Evolutionary conservation across 2,888 invertebrate species (phyloP).

Genomic region (Hypomecis atomaria): DNA sequence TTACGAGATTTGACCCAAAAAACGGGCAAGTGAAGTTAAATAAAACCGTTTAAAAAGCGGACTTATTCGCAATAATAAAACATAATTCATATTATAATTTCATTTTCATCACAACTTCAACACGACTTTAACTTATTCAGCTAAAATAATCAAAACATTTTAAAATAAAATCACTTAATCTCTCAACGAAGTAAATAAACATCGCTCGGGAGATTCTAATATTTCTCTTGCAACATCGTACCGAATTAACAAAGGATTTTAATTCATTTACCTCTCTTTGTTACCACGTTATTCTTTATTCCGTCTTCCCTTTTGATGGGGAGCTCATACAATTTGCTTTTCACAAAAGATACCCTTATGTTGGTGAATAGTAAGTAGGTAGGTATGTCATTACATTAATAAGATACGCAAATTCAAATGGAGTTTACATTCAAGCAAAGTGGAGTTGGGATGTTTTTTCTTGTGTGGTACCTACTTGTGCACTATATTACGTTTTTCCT

Average conservation of each 20-base stretch:
- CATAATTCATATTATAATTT: too few relatives aligned
- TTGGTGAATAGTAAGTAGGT: slow-evolving; percentile 55
- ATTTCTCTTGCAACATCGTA: slow-evolving; percentile 50
- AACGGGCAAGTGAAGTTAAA: too few relatives aligned
- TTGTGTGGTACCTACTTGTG: slow-evolving; percentile 1
- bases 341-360: slow-evolving; percentile 64
- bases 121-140: too few relatives aligned
- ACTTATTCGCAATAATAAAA: too few relatives aligned
- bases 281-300: slow-evolving; percentile 70
- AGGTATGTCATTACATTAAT: slow-evolving; percentile 45
- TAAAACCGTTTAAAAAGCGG: too few relatives aligned
- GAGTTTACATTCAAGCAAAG: slow-evolving; percentile 22
- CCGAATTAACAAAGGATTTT: slow-evolving; percentile 72
- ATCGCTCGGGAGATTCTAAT: slow-evolving; percentile 12
- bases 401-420: slow-evolving; percentile 40
- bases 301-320: slow-evolving; percentile 63
- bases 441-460: slow-evolving; percentile 7
- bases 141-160: too few relatives aligned
- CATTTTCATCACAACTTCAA: too few relatives aligned
- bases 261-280: slow-evolving; percentile 77
- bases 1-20: too few relatives aligned
- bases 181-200: neutral
- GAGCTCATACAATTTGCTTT: slow-evolving; percentile 66
- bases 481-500: neutral
- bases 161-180: neutral